phyloP scores from a whole-genome alignment of 2,113 vertebrate genomes.

The Todiramphus saurophagus region DNA sequence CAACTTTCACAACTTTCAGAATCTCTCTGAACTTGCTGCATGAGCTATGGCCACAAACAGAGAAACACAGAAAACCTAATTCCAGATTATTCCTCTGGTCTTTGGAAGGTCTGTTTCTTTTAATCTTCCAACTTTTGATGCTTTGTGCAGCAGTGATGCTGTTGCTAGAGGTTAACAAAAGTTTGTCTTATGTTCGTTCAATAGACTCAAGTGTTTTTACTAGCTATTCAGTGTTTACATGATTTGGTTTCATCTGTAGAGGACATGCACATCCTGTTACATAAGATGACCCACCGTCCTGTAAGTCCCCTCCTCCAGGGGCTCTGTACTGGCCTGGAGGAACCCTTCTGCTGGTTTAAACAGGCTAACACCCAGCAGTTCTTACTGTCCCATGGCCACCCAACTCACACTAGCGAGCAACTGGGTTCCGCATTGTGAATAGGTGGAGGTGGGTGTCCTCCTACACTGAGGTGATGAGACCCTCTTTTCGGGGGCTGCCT shows the following conservation, averaged over 20 bases:
- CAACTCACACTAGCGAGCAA: fast-evolving
- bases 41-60: background rate
- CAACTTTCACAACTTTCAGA: background rate
- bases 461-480: fast-evolving
- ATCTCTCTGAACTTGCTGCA: fast-evolving
- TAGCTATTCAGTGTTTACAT: background rate
- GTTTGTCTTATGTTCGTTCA: background rate
- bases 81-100: background rate
- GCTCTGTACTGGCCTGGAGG: fast-evolving
- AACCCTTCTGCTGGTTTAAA: background rate
- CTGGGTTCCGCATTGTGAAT: fast-evolving
- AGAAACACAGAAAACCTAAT: background rate
- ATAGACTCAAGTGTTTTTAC: background rate
- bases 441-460: fast-evolving
- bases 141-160: fast-evolving
- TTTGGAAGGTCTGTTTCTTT: background rate
- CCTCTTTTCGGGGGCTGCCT: fast-evolving
- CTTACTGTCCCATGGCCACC: fast-evolving
- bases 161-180: background rate
- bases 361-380: background rate
- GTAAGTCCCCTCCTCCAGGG: background rate
- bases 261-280: no score
- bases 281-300: fast-evolving
- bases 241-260: background rate
- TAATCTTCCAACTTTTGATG: background rate